Percentiles rank a stretch among this genome's conserved stretches.
phyloP scores from a whole-genome alignment of 2,888 invertebrate genomes.

The Synergus gifuensis region DNA sequence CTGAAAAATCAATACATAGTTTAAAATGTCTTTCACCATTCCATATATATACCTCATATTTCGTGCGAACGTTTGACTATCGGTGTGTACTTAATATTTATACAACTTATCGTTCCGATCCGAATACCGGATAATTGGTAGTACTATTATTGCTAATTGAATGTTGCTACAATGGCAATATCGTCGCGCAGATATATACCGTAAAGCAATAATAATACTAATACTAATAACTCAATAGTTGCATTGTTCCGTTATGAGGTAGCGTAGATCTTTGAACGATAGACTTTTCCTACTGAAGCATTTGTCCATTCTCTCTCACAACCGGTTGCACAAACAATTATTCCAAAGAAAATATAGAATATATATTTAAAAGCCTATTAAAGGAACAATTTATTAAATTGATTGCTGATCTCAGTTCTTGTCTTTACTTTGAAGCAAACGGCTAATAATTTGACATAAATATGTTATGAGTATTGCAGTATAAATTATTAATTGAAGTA shows the following conservation, averaged over 20 bases:
- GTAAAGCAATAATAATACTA: neutral
- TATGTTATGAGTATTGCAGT: slow-evolving; percentile 1
- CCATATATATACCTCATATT: neutral
- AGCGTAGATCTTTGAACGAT: neutral
- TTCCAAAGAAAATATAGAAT: neutral
- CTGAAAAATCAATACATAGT: neutral
- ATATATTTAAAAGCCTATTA: neutral
- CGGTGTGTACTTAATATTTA: neutral
- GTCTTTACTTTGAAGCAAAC: neutral
- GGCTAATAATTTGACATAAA: neutral
- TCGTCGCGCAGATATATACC: slow-evolving; percentile 9
- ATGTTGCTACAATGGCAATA: slow-evolving; percentile 2
- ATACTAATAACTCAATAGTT: slow-evolving; percentile 24
- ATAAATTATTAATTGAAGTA: neutral
- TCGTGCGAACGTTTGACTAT: neutral
- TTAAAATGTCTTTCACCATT: neutral
- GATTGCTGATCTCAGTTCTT: neutral
- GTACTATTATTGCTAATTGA: slow-evolving; percentile 14
- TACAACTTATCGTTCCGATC: neutral
- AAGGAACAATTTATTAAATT: too few species aligned
- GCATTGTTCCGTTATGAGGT: slow-evolving; percentile 1
- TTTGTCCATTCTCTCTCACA: neutral
- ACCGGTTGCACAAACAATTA: slow-evolving; percentile 1
- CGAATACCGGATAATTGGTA: slow-evolving; percentile 10
- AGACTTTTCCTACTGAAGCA: neutral